Percentiles rank a stretch among this genome's conserved stretches.
phyloP scores from a whole-genome alignment of 2,113 vertebrate genomes.

The Aythya baeri region DNA sequence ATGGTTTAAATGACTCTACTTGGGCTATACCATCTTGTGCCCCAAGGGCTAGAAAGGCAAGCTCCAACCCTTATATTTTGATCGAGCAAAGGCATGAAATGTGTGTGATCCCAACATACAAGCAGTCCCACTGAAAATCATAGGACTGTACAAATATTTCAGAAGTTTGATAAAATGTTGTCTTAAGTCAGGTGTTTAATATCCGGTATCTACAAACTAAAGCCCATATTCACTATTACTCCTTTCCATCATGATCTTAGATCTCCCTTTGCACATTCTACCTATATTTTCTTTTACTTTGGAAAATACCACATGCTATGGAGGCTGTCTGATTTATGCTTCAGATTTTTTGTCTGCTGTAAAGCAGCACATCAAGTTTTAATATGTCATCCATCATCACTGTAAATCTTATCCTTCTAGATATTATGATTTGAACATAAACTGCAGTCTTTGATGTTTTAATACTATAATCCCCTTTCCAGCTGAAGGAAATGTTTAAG shows the following conservation, averaged over 20 bases:
- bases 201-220: neutral
- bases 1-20: neutral
- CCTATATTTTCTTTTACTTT: neutral
- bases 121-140: neutral
- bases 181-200: neutral
- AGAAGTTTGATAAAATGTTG: neutral
- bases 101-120: neutral
- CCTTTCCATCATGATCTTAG: neutral
- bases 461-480: neutral
- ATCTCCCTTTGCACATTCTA: neutral
- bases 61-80: neutral
- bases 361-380: neutral
- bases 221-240: neutral
- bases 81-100: neutral
- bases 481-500: neutral
- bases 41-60: neutral
- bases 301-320: neutral
- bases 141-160: neutral
- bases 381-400: neutral
- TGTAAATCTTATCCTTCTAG: neutral
- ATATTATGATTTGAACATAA: neutral
- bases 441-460: constrained; percentile 20
- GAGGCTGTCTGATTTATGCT: neutral
- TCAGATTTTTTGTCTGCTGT: neutral
- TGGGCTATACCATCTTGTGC: neutral